Percentiles rank a stretch among this genome's conserved stretches.
These are phyloP conservation scores for Drosophila mojavensis DNA, from an alignment of 1,140 invertebrate species.

Conservation along the genomic window DNA sequence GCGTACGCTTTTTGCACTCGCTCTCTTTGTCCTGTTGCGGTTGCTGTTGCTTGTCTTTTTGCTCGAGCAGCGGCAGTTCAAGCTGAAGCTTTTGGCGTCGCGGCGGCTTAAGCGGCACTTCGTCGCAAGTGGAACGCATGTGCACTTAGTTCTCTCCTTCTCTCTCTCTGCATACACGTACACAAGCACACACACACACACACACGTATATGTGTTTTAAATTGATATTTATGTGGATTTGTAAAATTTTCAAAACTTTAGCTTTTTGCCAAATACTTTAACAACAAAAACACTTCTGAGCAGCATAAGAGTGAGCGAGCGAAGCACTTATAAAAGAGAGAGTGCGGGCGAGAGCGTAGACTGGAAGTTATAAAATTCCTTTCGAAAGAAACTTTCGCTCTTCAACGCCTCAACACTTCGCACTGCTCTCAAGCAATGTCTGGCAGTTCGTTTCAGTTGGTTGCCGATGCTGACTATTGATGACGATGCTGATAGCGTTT, in stretches of 20 bases:
- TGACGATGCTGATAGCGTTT: constrained; percentile 22
- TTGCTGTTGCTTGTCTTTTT: background rate
- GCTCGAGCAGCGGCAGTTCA: background rate
- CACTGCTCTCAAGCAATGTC: background rate
- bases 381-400: background rate
- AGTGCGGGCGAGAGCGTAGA: background rate
- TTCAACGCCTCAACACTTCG: background rate
- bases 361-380: constrained; percentile 1
- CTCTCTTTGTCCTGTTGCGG: constrained; percentile 9
- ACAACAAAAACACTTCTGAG: constrained; percentile 4
- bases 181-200: background rate
- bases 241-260: background rate
- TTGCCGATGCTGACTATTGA: constrained; percentile 27
- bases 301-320: background rate
- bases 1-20: background rate
- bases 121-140: constrained; percentile 53
- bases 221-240: background rate
- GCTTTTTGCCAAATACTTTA: no score
- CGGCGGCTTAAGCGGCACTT: constrained; percentile 59
- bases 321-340: background rate
- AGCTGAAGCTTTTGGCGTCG: constrained; percentile 39
- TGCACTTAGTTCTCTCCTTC: constrained; percentile 26
- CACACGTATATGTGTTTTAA: background rate
- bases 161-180: background rate
- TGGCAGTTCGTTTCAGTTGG: constrained; percentile 44